A percentile compares a stretch with the other conserved stretches of the same genome.
Conservation (phyloP, 2,797 vertebrate genomes). For the Hoplostethus atlanticus region DNA sequence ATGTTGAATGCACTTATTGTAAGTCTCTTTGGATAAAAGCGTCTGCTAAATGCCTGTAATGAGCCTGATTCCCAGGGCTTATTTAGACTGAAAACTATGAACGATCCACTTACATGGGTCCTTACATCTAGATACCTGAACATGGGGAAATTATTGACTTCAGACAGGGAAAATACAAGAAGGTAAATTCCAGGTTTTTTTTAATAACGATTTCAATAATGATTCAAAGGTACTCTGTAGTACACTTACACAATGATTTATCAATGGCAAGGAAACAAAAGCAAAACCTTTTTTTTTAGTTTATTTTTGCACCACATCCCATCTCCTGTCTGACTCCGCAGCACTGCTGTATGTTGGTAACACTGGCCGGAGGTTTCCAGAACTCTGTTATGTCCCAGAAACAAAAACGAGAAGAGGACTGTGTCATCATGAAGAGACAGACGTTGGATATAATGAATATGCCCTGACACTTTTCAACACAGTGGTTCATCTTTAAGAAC, state of each 20-base stretch:
- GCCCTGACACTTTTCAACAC: constrained; percentile 7
- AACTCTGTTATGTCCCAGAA: constrained; percentile 15
- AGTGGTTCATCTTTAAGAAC: too few species aligned
- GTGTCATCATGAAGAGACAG: constrained; percentile 29
- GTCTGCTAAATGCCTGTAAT: too few species aligned
- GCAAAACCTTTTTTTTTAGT: constrained; percentile 32
- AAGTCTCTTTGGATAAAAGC: too few species aligned
- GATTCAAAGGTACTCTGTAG: constrained; percentile 86
- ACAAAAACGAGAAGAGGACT: constrained; percentile 37
- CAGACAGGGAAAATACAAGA: constrained; percentile 30
- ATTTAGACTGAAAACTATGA: too few species aligned
- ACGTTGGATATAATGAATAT: constrained; percentile 34
- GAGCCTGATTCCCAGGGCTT: too few species aligned
- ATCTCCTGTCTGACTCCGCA: constrained; percentile 25
- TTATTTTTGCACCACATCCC: constrained; percentile 5
- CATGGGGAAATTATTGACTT: neutral
- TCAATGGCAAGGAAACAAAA: constrained; percentile 87
- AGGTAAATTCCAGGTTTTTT: constrained; percentile 60
- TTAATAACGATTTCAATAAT: constrained; percentile 73
- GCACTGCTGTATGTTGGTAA: constrained; percentile 39
- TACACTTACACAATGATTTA: constrained; percentile 90
- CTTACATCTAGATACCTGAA: neutral
- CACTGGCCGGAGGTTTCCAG: constrained; percentile 31
- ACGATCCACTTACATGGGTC: too few species aligned
- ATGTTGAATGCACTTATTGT: too few species aligned